phyloP scores from a whole-genome alignment of 1,140 invertebrate genomes.

The Halictus rubicundus region DNA sequence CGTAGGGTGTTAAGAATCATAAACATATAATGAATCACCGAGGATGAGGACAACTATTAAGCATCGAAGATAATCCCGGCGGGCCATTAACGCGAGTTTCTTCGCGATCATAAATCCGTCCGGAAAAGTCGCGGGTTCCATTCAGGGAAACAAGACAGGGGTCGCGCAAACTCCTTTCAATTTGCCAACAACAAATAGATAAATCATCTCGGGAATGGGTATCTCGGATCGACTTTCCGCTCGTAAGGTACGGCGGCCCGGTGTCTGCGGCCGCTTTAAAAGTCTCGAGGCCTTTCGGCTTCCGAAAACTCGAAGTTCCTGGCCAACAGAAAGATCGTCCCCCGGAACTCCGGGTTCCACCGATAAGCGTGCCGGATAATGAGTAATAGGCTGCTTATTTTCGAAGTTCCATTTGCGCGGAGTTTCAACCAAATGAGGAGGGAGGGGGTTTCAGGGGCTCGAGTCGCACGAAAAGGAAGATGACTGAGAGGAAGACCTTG shows the following conservation, averaged over 20 bases:
- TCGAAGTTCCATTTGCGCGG: slow-evolving; percentile 64
- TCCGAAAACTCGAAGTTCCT: slow-evolving; percentile 25
- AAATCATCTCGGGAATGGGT: not conserved
- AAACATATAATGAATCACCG: too few species aligned
- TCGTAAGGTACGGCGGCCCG: not conserved
- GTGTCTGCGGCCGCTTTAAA: not conserved
- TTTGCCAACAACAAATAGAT: slow-evolving; percentile 19
- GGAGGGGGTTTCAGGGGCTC: not conserved
- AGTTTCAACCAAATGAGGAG: slow-evolving; percentile 8
- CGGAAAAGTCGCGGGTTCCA: not conserved
- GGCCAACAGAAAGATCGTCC: slow-evolving; percentile 27
- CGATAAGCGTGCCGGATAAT: slow-evolving; percentile 67
- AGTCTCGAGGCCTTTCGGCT: not conserved
- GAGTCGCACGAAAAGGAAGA: not conserved
- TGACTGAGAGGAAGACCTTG: not conserved
- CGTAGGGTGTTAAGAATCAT: too few species aligned
- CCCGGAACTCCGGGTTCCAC: slow-evolving; percentile 28
- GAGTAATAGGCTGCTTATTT: slow-evolving; percentile 75
- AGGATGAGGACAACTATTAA: too few species aligned
- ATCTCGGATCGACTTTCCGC: slow-evolving; percentile 2
- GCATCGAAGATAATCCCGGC: too few species aligned
- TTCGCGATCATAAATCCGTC: not conserved
- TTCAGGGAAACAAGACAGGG: not conserved
- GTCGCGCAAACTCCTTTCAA: slow-evolving; percentile 10
- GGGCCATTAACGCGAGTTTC: not conserved